A percentile compares a stretch with the other conserved stretches of the same genome.
Conservation (phyloP, 2,113 vertebrate genomes). For the Polypterus senegalus region DNA sequence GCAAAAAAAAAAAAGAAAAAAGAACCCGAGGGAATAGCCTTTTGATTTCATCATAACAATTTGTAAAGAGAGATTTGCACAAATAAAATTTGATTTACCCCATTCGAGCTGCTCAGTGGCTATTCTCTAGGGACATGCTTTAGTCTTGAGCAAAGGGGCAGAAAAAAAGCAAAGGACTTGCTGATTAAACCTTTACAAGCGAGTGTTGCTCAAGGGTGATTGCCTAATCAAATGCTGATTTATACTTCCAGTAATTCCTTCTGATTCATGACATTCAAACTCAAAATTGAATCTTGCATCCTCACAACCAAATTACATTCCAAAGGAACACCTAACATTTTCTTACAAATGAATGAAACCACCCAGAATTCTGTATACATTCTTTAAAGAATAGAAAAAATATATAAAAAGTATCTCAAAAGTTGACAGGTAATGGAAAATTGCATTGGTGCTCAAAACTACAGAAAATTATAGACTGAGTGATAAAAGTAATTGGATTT, state of each 20-base stretch:
- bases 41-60: constrained; percentile 21
- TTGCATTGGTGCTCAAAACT: too few species aligned
- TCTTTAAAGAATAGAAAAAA: too few species aligned
- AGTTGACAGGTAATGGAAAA: too few species aligned
- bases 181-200: constrained; percentile 19
- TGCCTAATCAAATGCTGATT: constrained; percentile 28
- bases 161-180: constrained; percentile 10
- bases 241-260: constrained; percentile 8
- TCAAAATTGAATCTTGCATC: too few species aligned
- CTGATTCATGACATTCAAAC: too few species aligned
- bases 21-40: constrained; percentile 10
- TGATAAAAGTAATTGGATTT: too few species aligned
- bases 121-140: constrained; percentile 11
- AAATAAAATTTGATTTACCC: constrained; percentile 14
- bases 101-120: background rate
- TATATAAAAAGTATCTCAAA: too few species aligned
- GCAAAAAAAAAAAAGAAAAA: background rate
- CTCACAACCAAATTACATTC: too few species aligned
- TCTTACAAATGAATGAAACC: too few species aligned
- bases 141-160: background rate
- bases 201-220: constrained; percentile 21
- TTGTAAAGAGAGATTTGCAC: constrained; percentile 21
- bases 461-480: too few species aligned
- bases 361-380: too few species aligned
- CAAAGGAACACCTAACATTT: too few species aligned